Base-by-base conservation (phyloP, 2,113 vertebrate species). In the Hyla sarda region DNA sequence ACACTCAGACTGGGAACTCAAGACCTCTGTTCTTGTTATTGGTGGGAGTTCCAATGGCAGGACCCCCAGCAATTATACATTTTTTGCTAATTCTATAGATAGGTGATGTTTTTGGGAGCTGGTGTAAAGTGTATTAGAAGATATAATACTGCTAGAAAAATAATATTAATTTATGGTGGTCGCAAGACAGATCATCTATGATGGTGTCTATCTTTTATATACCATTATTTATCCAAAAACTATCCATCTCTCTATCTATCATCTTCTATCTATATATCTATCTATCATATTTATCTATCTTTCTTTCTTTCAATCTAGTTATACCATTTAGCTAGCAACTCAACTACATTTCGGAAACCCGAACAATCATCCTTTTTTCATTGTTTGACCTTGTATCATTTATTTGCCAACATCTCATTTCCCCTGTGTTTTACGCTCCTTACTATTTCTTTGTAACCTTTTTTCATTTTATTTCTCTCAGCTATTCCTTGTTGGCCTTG, bases 381-480 rank as follows among this genome's bases (percentile, higher is more conserved):
- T 74, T 73, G 50, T 74, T 83, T 83, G 82, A 83, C 82, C 82
- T 83, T 74, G 21, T 74, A 72, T 73, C 69, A 83, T 74, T 73
- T 83, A 83, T 83, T 83, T 83, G 82, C 82, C 47, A 74, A 74
- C 82, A 83, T 83, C 52, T 74, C 67, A 83, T 83, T 83, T 74
- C 82, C 82, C 82, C 32, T 74, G 82, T 28, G 82, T 73, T 73
- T 73, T 58, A 83, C 74, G 21, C 60, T 78, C 41, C 30, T 85
- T 54, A 67, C 58, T 79, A 54, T 85, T 79, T 67, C 74, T 78
- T 79, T 85, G 30, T 85, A 54, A 69, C 71, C 67, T 34, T 54
- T 73, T 60, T 74, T 83, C 41, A 13, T 21, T 12, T 73, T 21
- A n/a, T 28, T 83, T 34, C 65, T 77, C 56, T 67, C 30, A 32